These are phyloP conservation scores for Urechis unicinctus DNA, from an alignment of 2,888 invertebrate species.

Conservation along the genomic window DNA sequence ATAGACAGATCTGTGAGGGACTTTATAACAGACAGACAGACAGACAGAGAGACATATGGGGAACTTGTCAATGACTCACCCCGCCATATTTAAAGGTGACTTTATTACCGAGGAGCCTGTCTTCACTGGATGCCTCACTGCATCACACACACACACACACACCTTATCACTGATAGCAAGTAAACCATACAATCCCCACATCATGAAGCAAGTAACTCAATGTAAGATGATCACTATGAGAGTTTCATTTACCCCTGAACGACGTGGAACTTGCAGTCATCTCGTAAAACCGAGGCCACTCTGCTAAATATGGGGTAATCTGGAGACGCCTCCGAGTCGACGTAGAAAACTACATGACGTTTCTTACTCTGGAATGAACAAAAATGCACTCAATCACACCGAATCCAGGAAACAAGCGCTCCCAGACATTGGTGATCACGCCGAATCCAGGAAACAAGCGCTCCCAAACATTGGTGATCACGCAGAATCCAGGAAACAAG, in stretches of 20 bases:
- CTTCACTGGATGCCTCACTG: not conserved
- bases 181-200: too few relatives aligned
- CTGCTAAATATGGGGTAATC: conserved; percentile 35
- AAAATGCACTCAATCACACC: not conserved
- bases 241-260: conserved; percentile 61
- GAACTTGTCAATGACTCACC: not conserved
- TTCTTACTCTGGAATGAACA: conserved; percentile 54
- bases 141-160: not conserved
- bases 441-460: too few relatives aligned
- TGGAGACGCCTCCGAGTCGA: conserved; percentile 56
- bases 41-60: too few relatives aligned
- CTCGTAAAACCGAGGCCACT: conserved; percentile 72
- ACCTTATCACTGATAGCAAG: too few relatives aligned
- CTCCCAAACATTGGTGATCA: too few relatives aligned
- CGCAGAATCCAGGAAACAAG: too few relatives aligned
- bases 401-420: too few relatives aligned
- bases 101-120: not conserved
- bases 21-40: too few relatives aligned
- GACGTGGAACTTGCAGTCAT: conserved; percentile 93
- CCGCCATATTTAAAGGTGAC: not conserved
- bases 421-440: too few relatives aligned
- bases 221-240: too few relatives aligned
- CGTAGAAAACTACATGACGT: conserved; percentile 83
- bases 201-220: too few relatives aligned
- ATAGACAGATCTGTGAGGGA: too few relatives aligned